A percentile compares a stretch with the other conserved stretches of the same genome.
These are phyloP conservation scores for Gallinago undulata DNA, from an alignment of 2,113 vertebrate species.

Conservation along the genomic window DNA sequence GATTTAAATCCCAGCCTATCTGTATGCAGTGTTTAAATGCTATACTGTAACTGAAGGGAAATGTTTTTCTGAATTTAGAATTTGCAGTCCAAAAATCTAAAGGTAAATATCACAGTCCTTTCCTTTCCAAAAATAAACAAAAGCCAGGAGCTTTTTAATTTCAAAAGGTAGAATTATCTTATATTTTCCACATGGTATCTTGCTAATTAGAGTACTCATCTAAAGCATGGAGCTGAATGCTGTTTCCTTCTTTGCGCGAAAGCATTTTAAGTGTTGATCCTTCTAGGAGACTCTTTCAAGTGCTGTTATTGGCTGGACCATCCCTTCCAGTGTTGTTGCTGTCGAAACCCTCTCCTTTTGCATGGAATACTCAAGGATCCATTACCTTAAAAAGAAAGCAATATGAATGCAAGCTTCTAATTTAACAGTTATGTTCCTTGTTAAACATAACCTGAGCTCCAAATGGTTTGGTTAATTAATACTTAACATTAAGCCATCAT, in stretches of 20 bases:
- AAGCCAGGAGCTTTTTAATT: neutral
- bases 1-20: neutral
- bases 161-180: neutral
- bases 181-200: neutral
- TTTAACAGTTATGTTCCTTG: neutral
- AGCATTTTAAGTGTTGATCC: neutral
- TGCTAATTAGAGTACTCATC: neutral
- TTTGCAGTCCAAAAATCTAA: neutral
- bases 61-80: neutral
- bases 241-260: neutral
- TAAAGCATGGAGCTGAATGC: neutral
- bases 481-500: neutral
- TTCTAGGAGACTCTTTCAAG: neutral
- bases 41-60: neutral
- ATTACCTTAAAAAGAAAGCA: neutral
- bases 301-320: neutral
- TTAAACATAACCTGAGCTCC: neutral
- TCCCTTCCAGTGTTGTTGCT: neutral
- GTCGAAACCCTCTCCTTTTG: neutral
- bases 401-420: neutral
- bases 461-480: neutral
- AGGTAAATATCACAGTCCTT: neutral
- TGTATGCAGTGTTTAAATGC: neutral
- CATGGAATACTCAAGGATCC: neutral
- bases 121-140: neutral